These are phyloP conservation scores for Xerus rutilus DNA, from an alignment of 2,797 vertebrate species.

Conservation along the genomic window DNA sequence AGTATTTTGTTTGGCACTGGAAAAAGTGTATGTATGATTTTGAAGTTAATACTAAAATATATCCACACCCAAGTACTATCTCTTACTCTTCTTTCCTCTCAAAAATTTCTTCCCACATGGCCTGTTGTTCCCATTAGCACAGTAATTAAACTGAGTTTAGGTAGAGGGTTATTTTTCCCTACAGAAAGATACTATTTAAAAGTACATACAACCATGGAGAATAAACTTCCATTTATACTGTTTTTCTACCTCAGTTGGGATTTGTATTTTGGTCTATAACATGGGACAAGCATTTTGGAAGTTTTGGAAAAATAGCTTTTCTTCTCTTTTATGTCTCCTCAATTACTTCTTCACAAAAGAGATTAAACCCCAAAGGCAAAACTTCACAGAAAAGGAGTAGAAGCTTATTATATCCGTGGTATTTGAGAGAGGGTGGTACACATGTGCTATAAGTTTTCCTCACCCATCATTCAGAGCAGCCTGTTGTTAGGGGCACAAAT, in stretches of 20 bases:
- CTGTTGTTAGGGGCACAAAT: not conserved
- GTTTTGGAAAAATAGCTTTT: slow-evolving; percentile 15
- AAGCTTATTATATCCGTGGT: not conserved
- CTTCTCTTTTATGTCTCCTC: not conserved
- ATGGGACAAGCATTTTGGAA: not conserved
- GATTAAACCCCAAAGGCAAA: not conserved
- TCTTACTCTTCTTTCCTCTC: not conserved
- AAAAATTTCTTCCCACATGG: not conserved
- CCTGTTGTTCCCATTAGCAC: not conserved
- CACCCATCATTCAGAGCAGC: not conserved
- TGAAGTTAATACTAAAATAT: not conserved
- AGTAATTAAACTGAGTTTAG: not conserved
- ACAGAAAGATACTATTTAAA: not conserved
- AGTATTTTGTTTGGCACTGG: not conserved
- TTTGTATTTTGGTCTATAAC: not conserved
- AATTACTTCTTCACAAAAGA: not conserved
- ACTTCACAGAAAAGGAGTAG: not conserved
- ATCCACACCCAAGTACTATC: not conserved
- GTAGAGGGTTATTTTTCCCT: not conserved
- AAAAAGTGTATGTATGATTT: not conserved
- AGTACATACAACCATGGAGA: not conserved
- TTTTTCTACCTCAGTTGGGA: not conserved
- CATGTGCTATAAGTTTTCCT: not conserved
- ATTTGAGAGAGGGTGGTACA: not conserved
- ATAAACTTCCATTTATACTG: not conserved